Base-by-base conservation (phyloP, 2,797 vertebrate species). In the Phalloptychus januarius region DNA sequence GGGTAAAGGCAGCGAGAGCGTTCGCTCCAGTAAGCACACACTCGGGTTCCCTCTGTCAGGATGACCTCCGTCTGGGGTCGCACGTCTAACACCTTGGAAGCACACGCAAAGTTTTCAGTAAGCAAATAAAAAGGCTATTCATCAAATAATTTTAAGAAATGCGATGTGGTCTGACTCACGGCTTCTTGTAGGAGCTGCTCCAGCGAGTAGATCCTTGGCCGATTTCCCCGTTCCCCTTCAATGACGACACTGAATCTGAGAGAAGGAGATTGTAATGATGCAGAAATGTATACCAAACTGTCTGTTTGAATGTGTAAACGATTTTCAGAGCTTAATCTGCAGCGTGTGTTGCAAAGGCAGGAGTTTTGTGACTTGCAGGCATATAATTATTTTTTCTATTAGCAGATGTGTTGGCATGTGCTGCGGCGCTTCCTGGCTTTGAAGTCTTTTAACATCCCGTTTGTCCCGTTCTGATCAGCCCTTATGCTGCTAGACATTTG, bases 11-110 rank as follows among this genome's bases (percentile, higher is more conserved):
- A 99, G 10, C 97, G 97, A 0, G 98, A 98, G 42, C 98, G 97
- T 87, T 98, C 97, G 84, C 97, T 99, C 98, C 98, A 99, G 90
- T 98, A 98, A 75, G 98, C 97, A 8, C 98, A 99, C 81, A 99
- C 97, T 12, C 98, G 93, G 0, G 97, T 98, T 80, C 97, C 97
- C 0, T 96, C 96, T 0, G 95, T 96, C 61, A 98, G 94, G 88
- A 94, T 96, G 45, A 93, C 95, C 50, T 97, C 96, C 0, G 96
- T 97, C 87, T 97, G 96, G 0, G 98, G 97, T 56, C 94, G 94
- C 31, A 98, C 93, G 0, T 99, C 97, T 0, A 98, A 95, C 56
- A 99, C 97, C 98, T 99, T 90, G 20, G 61, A 77, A 73, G 45
- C 72, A 71, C 11, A 50, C 8, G 23, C 15, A 84, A 65, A 73